Conservation (phyloP, 2,113 vertebrate species). For the Antigone vipio region DNA sequence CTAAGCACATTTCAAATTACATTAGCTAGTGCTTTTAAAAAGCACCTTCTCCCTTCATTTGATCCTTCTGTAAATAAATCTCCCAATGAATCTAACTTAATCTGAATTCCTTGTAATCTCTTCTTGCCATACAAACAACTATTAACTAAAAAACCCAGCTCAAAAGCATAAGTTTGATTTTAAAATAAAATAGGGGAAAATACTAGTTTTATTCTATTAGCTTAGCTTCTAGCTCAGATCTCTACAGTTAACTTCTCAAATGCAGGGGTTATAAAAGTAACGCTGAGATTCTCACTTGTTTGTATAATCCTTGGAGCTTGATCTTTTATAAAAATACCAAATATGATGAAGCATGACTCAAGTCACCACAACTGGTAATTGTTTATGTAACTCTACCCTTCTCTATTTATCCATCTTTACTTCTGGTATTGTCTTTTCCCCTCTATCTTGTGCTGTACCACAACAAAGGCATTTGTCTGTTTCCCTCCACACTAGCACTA, state of each 20-base stretch:
- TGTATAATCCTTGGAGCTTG: neutral
- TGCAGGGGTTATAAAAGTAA: neutral
- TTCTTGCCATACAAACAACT: neutral
- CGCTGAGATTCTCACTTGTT: neutral
- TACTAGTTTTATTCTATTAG: neutral
- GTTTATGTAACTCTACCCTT: neutral
- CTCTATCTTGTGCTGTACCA: neutral
- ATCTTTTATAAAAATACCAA: neutral
- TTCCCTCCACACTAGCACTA: neutral
- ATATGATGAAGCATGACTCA: neutral
- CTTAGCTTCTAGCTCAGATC: neutral
- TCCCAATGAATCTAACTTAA: neutral
- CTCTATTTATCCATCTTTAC: neutral
- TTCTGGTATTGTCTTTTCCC: neutral
- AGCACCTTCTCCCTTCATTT: neutral
- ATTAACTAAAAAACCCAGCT: neutral
- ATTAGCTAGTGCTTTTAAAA: neutral
- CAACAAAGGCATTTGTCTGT: neutral
- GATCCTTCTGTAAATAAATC: neutral
- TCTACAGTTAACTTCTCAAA: neutral
- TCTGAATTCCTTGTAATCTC: neutral
- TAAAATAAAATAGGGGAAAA: neutral
- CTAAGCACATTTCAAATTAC: neutral
- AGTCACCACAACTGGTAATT: neutral
- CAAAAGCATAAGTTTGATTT: neutral